Evolutionary conservation across 1,140 invertebrate species (phyloP), one percentile per base, ranked within the genome.

Genomic region (Brachionus plicatilis): DNA sequence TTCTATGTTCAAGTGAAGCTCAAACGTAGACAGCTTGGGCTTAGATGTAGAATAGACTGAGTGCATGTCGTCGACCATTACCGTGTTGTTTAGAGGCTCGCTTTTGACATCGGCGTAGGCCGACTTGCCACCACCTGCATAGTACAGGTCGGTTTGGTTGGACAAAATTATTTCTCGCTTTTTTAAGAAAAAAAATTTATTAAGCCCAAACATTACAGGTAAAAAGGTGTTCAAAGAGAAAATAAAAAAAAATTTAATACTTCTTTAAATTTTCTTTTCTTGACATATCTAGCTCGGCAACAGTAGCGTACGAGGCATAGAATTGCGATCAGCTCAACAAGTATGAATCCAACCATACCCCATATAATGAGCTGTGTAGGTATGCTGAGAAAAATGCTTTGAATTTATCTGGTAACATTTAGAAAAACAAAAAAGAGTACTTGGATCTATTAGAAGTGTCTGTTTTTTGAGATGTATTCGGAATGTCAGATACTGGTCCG

Each of bases 271-370:
- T 82, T 82, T 60, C 79, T 60, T 65, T 68, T 60, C 20, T 68
- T 82, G n/a, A 65, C 53, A 68, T 45, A 68, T 41, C 65, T 53
- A 60, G 79, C 53, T 68, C 79, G 50, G 65, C 79, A 82, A 68
- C 79, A 82, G 65, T 82, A 82, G 53, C 79, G 79, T 43, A 82
- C 11, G 24, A 82, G 53, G 43, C 79, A 82, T 65, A 82, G 17
- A 82, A 82, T 45, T 24, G 79, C 79, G 53, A 82, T 33, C 33
- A 82, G 53, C 37, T 82, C 79, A n/a, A 82, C 43, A 17, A 82
- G 37, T 41, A 82, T 82, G 41, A 82, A 82, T 82, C 79, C 79
- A 27, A 82, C 79, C 79, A 82, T 82, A 45, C 79, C 79, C 79
- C 79, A 82, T 65, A 82, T 82, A 24, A 82, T 82, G n/a, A 82